Percentiles rank a stretch among this genome's conserved stretches.
These are phyloP conservation scores for Telmatherina bonti DNA, from an alignment of 2,797 vertebrate species.

Conservation along the genomic window DNA sequence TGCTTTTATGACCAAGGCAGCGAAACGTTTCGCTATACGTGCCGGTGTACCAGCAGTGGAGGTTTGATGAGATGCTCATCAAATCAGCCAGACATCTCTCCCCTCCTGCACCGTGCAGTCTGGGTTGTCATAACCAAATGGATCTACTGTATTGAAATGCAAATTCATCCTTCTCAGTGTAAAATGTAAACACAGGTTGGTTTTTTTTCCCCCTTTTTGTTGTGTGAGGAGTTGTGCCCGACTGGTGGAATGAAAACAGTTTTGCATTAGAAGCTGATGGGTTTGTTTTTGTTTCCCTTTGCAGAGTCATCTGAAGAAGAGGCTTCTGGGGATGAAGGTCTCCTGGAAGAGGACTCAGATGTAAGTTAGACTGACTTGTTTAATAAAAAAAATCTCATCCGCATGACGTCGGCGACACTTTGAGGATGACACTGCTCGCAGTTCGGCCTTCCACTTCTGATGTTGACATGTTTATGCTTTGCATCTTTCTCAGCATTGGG, in stretches of 20 bases:
- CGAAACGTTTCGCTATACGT: not conserved
- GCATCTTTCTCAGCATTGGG: slow-evolving; percentile 86
- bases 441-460: not conserved
- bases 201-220: not conserved
- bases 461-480: not conserved
- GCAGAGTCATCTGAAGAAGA: slow-evolving; percentile 94
- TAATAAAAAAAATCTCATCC: not conserved
- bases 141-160: slow-evolving; percentile 45
- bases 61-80: slow-evolving; percentile 25
- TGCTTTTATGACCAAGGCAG: slow-evolving; percentile 9
- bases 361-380: slow-evolving; percentile 82
- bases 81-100: slow-evolving; percentile 12
- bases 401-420: not conserved
- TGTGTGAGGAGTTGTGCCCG: slow-evolving; percentile 12
- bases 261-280: slow-evolving; percentile 11
- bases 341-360: slow-evolving; percentile 90
- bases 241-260: not conserved
- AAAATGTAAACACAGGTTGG: slow-evolving; percentile 40
- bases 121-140: slow-evolving; percentile 33
- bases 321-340: slow-evolving; percentile 90
- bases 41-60: slow-evolving; percentile 23
- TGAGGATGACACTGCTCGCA: not conserved
- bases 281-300: slow-evolving; percentile 39
- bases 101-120: slow-evolving; percentile 12
- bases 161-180: slow-evolving; percentile 28